phyloP scores from a whole-genome alignment of 1,140 invertebrate genomes.

The Chironomus striatipennis region DNA sequence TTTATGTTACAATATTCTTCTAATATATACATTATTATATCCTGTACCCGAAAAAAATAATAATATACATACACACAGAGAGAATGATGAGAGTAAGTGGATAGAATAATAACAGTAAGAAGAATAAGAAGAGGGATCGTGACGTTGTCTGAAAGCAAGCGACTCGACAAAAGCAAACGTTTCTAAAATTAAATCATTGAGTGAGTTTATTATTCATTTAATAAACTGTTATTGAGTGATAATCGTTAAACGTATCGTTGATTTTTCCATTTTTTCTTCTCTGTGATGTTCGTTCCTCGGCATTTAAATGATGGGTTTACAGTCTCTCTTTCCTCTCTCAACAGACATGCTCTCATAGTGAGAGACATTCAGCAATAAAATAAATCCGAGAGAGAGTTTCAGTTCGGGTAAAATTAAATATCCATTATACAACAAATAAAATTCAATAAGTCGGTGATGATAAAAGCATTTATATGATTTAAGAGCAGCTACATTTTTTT shows the following conservation, averaged over 20 bases:
- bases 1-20: no score
- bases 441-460: constrained; percentile 21
- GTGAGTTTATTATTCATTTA: constrained; percentile 22
- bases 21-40: no score
- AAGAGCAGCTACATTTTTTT: constrained; percentile 15
- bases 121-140: background rate
- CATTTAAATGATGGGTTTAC: constrained; percentile 15
- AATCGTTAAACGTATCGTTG: constrained; percentile 23
- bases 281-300: background rate
- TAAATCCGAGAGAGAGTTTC: background rate
- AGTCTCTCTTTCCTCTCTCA: background rate
- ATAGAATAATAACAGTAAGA: no score
- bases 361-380: background rate
- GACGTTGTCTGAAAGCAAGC: background rate
- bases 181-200: constrained; percentile 23
- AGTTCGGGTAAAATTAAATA: background rate
- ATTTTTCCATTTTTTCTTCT: background rate
- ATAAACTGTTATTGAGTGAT: constrained; percentile 24
- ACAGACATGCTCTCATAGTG: background rate
- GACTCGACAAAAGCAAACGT: background rate
- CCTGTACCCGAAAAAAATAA: no score
- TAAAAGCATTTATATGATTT: constrained; percentile 21
- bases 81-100: no score
- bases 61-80: no score
- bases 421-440: constrained; percentile 18